Evolutionary conservation across 2,888 invertebrate genomes (phyloP), one percentile per base, ranked within the genome.

Genomic region (Argyresthia goedartella): DNA sequence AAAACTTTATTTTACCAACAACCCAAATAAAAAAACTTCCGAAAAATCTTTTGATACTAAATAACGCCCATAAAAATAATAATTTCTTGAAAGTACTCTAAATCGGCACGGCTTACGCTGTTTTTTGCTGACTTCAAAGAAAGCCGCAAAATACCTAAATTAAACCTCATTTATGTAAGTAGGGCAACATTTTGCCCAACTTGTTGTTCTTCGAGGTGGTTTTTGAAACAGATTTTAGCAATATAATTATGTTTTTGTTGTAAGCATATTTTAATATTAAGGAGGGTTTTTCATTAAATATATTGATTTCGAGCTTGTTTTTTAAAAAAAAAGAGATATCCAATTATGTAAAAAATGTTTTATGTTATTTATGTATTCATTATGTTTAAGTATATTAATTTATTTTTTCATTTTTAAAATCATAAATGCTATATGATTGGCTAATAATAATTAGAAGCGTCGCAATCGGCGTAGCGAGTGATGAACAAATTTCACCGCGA

Each of bases 401-500:
- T 4, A 25, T 4, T 4, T 25, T 25, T 25, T 25, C 25, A 2
- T n/a, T n/a, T n/a, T 25, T 4, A 25, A 25, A 25, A 25, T 25
- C 3, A 25, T 25, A 25, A 25, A 4, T 25, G 6, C 3, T 25
- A 25, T 4, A n/a, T n/a, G n/a, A 4, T 25, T 25, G 25, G 2
- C 39, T 39, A 35, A 35, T 16, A 51, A 45, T 51, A 51, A 42
- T 25, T 51, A 46, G 46, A n/a, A 9, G 13, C 42, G 44, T 55
- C 57, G 59, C 44, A 15, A 44, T 63, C 62, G 60, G 61, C 63
- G 54, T 57, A 46, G 55, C 62, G 58, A 68, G 63, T 67, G 69
- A 67, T 59, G 65, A 61, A 66, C 66, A 64, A 68, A 68, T 62
- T 68, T 64, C 60, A 59, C 57, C 58, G 61, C 68, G 71, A 75